A percentile compares a stretch with the other conserved stretches of the same genome.
Conservation (phyloP, 2,797 vertebrate genomes). For the Gymnothorax reevesii region DNA sequence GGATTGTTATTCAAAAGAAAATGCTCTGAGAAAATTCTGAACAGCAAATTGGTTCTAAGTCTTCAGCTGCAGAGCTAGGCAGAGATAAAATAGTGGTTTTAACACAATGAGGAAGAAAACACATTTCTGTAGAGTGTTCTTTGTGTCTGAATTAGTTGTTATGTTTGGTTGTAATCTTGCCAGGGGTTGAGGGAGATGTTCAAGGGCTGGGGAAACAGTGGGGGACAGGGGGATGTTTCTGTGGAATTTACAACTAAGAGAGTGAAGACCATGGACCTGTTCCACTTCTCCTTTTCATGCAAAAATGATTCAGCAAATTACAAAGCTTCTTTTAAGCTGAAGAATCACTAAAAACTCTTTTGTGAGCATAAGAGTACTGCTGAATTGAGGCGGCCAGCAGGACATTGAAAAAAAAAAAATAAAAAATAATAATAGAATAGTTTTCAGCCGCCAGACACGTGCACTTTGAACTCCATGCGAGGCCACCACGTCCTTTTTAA, state of each 20-base stretch:
- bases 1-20: not conserved
- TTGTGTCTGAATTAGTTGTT: not conserved
- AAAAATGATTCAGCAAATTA: not conserved
- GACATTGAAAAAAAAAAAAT: not conserved
- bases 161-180: not conserved
- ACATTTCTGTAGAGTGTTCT: not conserved
- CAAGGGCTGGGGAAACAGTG: not conserved
- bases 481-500: not conserved
- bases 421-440: not conserved
- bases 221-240: not conserved
- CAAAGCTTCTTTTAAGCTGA: not conserved
- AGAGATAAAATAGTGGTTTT: not conserved
- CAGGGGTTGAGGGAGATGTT: not conserved
- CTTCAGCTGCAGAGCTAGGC: not conserved
- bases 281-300: not conserved
- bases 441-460: not conserved
- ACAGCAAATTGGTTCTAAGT: not conserved
- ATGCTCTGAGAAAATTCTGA: not conserved
- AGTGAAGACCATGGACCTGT: not conserved
- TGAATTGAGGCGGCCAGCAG: not conserved
- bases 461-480: not conserved
- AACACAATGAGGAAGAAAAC: not conserved
- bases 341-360: not conserved
- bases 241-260: not conserved
- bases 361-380: not conserved